Evolutionary conservation across 1,140 invertebrate species (phyloP).

Genomic region (Aphaenogaster rudis): DNA sequence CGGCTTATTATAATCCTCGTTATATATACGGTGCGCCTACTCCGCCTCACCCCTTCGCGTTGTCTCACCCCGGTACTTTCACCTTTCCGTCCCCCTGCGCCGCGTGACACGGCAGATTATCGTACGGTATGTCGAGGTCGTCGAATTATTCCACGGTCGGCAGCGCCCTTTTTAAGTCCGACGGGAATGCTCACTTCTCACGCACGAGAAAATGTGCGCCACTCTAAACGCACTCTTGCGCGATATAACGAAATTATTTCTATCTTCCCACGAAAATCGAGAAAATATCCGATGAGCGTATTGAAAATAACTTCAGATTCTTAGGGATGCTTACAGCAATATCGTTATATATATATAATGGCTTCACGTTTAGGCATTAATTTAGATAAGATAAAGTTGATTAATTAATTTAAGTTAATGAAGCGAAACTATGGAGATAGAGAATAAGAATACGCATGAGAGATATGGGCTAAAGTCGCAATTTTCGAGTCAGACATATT

Average conservation of each 20-base stretch:
- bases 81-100: constrained; percentile 15
- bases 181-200: constrained; percentile 67
- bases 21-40: constrained; percentile 59
- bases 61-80: constrained; percentile 3
- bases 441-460: background rate
- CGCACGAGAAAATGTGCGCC: constrained; percentile 28
- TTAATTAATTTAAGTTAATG: background rate
- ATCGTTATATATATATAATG: background rate
- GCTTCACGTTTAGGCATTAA: background rate
- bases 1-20: constrained; percentile 74
- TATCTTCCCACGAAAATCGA: background rate
- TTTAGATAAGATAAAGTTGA: background rate
- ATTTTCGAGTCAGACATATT: constrained; percentile 32
- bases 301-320: background rate
- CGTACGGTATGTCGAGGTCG: constrained; percentile 60
- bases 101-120: constrained; percentile 69
- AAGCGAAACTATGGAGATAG: background rate
- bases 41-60: constrained; percentile 34
- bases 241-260: background rate
- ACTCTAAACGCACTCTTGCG: background rate
- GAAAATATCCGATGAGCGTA: background rate
- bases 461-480: background rate
- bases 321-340: background rate
- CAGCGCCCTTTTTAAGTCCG: constrained; percentile 48
- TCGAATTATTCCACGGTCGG: constrained; percentile 62